phyloP scores from a whole-genome alignment of 2,113 vertebrate genomes.

The Poeciliopsis retropinna region DNA sequence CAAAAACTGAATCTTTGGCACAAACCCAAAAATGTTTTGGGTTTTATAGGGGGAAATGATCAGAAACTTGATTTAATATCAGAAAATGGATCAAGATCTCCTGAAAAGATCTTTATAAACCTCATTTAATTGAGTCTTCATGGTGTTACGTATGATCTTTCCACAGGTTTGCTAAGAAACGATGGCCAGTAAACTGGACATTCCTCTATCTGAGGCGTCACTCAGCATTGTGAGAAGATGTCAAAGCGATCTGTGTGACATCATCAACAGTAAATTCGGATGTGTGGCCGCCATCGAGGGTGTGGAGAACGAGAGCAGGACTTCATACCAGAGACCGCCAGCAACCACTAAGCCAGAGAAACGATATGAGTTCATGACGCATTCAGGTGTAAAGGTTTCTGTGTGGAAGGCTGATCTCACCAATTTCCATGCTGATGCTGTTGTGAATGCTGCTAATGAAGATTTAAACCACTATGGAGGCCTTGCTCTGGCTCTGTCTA shows the following conservation, averaged over 20 bases:
- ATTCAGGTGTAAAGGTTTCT: conserved; percentile 62
- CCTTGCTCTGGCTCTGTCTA: conserved; percentile 82
- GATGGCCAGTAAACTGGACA: conserved; percentile 11
- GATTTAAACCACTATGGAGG: conserved; percentile 73
- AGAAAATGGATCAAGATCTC: too few species aligned
- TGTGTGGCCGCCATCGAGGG: conserved; percentile 62
- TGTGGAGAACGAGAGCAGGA: rapidly evolving
- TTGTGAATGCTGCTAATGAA: conserved; percentile 90
- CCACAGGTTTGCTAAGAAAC: conserved; percentile 13
- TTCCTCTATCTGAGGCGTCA: conserved; percentile 17
- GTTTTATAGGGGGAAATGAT: too few species aligned
- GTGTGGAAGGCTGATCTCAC: conserved; percentile 89
- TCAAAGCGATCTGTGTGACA: conserved; percentile 59
- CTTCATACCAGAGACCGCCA: not conserved
- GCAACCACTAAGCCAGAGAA: not conserved
- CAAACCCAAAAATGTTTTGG: too few species aligned
- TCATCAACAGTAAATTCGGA: conserved; percentile 79
- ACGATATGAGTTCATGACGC: conserved; percentile 70
- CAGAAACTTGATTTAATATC: too few species aligned
- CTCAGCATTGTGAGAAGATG: conserved; percentile 56
- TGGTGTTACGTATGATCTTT: not conserved
- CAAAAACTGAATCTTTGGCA: too few species aligned
- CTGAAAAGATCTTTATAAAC: too few species aligned
- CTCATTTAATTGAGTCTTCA: not conserved
- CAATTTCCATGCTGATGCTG: conserved; percentile 73